Conservation (phyloP, 2,797 vertebrate genomes). For the Phyllotis vaccarum region DNA sequence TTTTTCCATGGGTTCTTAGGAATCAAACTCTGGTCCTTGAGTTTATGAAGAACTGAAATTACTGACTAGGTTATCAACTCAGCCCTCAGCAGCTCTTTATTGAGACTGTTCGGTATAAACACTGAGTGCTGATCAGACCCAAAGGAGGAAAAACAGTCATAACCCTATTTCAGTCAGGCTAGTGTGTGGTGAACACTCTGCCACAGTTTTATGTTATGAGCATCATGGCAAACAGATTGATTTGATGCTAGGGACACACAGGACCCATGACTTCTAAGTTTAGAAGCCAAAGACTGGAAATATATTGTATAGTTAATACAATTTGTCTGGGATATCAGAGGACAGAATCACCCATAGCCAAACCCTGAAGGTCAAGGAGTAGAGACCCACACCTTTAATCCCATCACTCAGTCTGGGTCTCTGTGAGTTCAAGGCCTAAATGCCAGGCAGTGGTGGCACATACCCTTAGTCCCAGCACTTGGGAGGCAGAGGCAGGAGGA, state of each 20-base stretch:
- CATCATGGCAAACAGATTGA: background rate
- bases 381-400: no score
- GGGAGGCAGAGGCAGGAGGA: no score
- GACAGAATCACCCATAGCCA: no score
- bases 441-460: no score
- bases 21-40: background rate
- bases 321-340: no score
- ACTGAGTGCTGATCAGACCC: background rate
- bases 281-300: background rate
- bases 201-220: background rate
- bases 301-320: no score
- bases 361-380: no score
- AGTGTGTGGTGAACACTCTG: background rate
- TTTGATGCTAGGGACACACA: background rate
- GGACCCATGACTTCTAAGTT: background rate
- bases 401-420: no score
- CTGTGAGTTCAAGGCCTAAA: no score
- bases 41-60: background rate
- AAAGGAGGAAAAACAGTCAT: background rate
- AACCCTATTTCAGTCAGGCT: background rate
- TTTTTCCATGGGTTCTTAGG: background rate
- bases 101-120: background rate
- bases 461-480: no score
- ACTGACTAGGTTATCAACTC: background rate
- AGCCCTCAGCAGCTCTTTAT: background rate